Conservation (phyloP, 2,888 invertebrate genomes). For the Protophormia terraenovae region DNA sequence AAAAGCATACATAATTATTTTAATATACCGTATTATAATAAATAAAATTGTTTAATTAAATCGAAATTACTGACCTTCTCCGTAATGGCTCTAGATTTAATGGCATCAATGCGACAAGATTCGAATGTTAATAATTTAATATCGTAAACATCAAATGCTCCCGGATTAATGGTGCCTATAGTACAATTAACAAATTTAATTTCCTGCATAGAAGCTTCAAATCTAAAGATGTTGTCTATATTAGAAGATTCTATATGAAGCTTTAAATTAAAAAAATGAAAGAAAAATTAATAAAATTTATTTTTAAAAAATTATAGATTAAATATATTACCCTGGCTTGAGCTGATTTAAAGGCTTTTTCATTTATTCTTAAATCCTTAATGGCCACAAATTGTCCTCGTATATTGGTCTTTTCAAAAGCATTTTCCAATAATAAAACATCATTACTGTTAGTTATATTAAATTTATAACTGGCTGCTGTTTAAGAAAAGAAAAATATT, state of each 20-base stretch:
- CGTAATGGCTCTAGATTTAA: conserved; percentile 78
- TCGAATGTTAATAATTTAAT: conserved; percentile 78
- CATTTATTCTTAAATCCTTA: conserved; percentile 73
- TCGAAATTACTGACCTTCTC: conserved; percentile 77
- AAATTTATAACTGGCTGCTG: conserved; percentile 75
- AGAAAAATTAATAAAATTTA: neutral
- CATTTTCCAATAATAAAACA: conserved; percentile 74
- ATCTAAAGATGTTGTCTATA: conserved; percentile 75
- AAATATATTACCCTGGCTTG: conserved; percentile 74
- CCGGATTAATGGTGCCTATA: conserved; percentile 75
- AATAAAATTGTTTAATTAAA: neutral
- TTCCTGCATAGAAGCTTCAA: conserved; percentile 77
- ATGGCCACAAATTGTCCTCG: conserved; percentile 75
- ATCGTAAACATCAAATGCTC: conserved; percentile 79
- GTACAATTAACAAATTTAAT: conserved; percentile 76
- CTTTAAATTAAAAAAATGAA: conserved; percentile 71
- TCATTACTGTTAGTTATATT: conserved; percentile 74
- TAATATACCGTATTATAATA: too few species aligned
- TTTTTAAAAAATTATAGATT: neutral
- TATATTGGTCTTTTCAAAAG: conserved; percentile 77
- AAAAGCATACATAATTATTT: neutral
- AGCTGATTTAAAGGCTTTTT: conserved; percentile 77
- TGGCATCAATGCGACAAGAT: conserved; percentile 76
- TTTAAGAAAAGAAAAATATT: neutral
- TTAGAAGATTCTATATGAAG: conserved; percentile 75